Base-by-base conservation (phyloP, 2,888 invertebrate species). In the Drosophila aldrichi region DNA sequence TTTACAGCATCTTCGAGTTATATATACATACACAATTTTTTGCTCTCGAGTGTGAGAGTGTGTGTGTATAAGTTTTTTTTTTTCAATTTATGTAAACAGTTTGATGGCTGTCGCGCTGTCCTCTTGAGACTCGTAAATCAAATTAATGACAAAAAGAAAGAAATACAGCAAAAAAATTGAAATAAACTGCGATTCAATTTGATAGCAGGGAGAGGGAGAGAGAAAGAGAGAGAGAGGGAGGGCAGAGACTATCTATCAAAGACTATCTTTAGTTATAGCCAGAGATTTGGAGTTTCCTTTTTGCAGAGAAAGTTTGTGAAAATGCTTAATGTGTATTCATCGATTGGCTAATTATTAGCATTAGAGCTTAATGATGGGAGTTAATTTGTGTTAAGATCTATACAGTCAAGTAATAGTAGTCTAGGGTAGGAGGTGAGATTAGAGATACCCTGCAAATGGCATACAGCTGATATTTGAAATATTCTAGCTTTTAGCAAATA, bases 1-100 rank as follows among this genome's bases (percentile, higher is more conserved):
- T 86, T 87, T 86, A 89, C 89, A 89, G 85, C 84, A 67, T 86
- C 88, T 83, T 67, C 18, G 65, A 64, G 70, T 59, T 62, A 62
- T 68, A 64, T 67, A 16, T 22, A 57, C 34, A 34, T n/a, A n/a
- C n/a, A n/a, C n/a, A 18, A 54, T 63, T 69, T 61, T 72, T 63
- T 57, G 67, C 65, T 59, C 65, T 78, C 66, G 68, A 73, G 43
- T 71, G 14, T 48, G 57, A 70, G 32, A 46, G 52, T 71, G 32
- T 48, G 57, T 70, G 49, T 49, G 32, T 32, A 5, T 49, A 7
- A 68, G 60, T 65, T 69, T 38, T 36, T 36, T 36, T 81, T 79
- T 79, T 82, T 89, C 85, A 85, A 85, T 85, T 89, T 89, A 78
- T 89, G 89, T 86, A 88, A 84, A 89, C 85, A 89, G 69, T 83